Evolutionary conservation across 2,113 vertebrate species (phyloP), one percentile per base, ranked within the genome.

Genomic region (Atractosteus spatula): DNA sequence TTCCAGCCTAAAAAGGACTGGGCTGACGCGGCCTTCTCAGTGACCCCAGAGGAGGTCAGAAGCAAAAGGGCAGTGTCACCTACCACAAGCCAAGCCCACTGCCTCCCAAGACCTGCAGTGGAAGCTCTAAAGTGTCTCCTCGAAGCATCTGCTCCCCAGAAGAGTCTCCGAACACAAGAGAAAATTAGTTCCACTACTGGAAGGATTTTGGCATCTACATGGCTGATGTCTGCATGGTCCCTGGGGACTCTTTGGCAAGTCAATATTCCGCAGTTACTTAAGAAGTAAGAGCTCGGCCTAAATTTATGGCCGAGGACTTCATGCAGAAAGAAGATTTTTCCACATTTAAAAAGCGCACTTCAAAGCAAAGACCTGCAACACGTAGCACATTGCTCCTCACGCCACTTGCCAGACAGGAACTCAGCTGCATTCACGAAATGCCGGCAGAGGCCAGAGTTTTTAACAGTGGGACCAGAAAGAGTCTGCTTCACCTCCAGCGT

Each of bases 101-200:
- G 51, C 66, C 45, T 3, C 43, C 66, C 47, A 8, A 14, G 66
- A 55, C 44, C 66, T 11, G 3, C 42, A 13, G 47, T 55, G 51
- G 54, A 68, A 68, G n/a, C 66, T 12, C 51, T 54, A 55, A 17
- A 10, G n/a, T 71, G 77, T 71, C 76, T 10, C 68, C 29, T 68
- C 47, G 44, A 8, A 77, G 79, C 85, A 84, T 88, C 76, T 86
- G 84, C 79, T 61, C 69, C 62, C 83, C 71, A 83, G 85, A 87
- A 81, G 79, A 72, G 74, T 76, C 47, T 59, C 61, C 56, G 76
- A 84, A 85, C 79, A 87, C 84, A 75, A 82, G 77, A 70, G 75
- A 61, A 76, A 72, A 88, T 90, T 88, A 85, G 86, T 88, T 82
- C 86, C 84, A 84, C 82, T 69, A 74, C 71, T 80, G 79, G 81